Conservation (phyloP, 2,888 invertebrate species). For the Trissoscelio sp. region DNA sequence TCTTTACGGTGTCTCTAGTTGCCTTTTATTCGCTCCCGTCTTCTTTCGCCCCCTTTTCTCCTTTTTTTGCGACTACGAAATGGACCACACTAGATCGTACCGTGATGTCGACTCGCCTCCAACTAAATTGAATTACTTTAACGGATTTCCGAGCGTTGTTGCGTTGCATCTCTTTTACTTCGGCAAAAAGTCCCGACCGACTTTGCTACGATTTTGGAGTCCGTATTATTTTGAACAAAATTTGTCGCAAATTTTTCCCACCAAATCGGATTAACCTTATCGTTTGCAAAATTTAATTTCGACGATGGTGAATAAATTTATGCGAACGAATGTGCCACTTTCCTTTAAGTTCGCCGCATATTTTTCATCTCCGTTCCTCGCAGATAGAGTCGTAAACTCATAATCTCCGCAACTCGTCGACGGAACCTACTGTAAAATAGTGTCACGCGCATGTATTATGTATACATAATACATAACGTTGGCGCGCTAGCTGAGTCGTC, state of each 20-base stretch:
- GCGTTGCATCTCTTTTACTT: conserved; percentile 50
- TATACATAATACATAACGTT: conserved; percentile 59
- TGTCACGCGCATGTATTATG: conserved; percentile 62
- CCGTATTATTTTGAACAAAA: conserved; percentile 33
- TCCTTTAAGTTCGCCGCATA: conserved; percentile 35
- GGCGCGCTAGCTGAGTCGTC: conserved; percentile 30
- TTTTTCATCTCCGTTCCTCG: conserved; percentile 31
- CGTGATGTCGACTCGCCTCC: conserved; percentile 54
- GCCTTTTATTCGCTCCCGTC: conserved; percentile 53
- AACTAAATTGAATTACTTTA: conserved; percentile 64
- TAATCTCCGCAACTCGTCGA: conserved; percentile 52
- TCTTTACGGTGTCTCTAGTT: conserved; percentile 63
- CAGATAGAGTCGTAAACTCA: conserved; percentile 52
- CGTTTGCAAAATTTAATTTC: conserved; percentile 24
- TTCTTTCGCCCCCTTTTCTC: conserved; percentile 12
- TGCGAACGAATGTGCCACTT: conserved; percentile 27
- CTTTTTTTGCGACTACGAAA: conserved; percentile 58
- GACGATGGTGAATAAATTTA: conserved; percentile 38
- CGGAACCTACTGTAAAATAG: conserved; percentile 57
- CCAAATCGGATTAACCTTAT: conserved; percentile 6
- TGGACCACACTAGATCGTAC: conserved; percentile 64
- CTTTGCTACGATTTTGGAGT: conserved; percentile 15
- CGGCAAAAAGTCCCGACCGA: conserved; percentile 2
- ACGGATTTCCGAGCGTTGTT: conserved; percentile 57
- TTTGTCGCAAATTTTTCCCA: too few species aligned